Conservation (phyloP, 2,888 invertebrate genomes). For the Selenia dentaria region DNA sequence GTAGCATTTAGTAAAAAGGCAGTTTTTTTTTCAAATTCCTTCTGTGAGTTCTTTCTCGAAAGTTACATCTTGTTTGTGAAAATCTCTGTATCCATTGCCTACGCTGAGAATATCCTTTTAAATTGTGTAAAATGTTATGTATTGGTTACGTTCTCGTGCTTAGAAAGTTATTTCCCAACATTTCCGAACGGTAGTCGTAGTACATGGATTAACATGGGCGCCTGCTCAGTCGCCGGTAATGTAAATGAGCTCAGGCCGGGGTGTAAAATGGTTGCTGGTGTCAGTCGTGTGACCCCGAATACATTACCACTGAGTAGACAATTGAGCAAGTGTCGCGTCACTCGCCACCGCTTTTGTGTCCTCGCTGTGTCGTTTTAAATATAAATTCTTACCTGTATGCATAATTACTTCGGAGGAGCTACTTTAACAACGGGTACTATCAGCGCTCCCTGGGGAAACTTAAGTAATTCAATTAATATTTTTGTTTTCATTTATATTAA, state of each 20-base stretch:
- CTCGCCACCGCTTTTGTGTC: slow-evolving; percentile 35
- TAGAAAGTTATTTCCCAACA: slow-evolving; percentile 39
- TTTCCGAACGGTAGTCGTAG: slow-evolving; percentile 21
- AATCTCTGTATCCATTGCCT: too few species aligned
- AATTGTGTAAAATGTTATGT: slow-evolving; percentile 14
- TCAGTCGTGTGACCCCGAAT: slow-evolving; percentile 72
- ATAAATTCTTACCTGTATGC: slow-evolving; percentile 23
- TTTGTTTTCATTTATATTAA: too few species aligned
- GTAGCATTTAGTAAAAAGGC: not conserved
- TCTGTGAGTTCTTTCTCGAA: too few species aligned
- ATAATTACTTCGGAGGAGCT: slow-evolving; percentile 5
- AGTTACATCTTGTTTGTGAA: too few species aligned
- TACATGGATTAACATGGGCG: slow-evolving; percentile 39
- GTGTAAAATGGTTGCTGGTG: slow-evolving; percentile 52
- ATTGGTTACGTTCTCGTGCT: slow-evolving; percentile 5
- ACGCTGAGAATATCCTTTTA: too few species aligned
- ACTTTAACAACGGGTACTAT: not conserved
- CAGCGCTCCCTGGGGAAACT: not conserved
- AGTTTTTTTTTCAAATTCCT: too few species aligned
- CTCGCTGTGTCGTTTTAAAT: slow-evolving; percentile 30
- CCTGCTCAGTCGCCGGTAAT: slow-evolving; percentile 35
- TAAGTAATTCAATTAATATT: too few species aligned
- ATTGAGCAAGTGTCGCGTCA: slow-evolving; percentile 50
- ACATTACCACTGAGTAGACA: slow-evolving; percentile 61
- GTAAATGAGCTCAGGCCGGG: slow-evolving; percentile 46